Base-by-base conservation (phyloP, 2,113 vertebrate species). In the Ctenomys sociabilis region DNA sequence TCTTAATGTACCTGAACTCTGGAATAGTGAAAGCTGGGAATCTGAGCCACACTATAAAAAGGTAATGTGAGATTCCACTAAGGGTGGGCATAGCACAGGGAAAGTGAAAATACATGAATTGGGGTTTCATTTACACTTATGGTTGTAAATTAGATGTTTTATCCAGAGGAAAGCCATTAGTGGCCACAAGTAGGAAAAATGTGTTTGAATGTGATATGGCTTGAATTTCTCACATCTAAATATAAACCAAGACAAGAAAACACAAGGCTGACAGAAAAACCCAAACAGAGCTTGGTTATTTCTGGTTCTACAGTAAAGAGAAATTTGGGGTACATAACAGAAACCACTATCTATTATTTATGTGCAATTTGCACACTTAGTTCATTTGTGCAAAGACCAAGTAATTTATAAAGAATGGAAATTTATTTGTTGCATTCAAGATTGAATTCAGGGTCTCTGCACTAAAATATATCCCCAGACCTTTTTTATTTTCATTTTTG, bases 121-220 rank as follows among this genome's bases (percentile, higher is more conserved):
- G 64, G 72, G 81, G 88, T 88, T 92, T 94, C 91, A 72, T 57
- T 83, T 90, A 85, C 1, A 49, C 45, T 40, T 88, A 54, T 66
- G 35, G 32, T 35, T 80, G 26, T 83, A 73, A 85, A 83, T 80
- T 49, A 91, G 73, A 88, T 93, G 35, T 54, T 86, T 89, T 83
- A 72, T 85, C 66, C 88, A 90, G 77, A 94, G 88, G 88, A 92
- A 91, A 94, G 52, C 85, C 91, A 92, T 94, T 94, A 87, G 66
- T 26, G 73, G 43, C 10, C 49, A 86, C n/a, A 32, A 88, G 61
- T 11, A 66, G 70, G 64, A 64, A 84, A 49, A 81, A 93, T 93
- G 52, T 90, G 37, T 72, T 54, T 90, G 63, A 94, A 73, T 86
- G 57, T 37, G 40, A 94, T 94, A 84, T 24, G 43, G 82, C 85